Evolutionary conservation across 2,113 vertebrate species (phyloP).

Genomic region (Siniperca chuatsi): DNA sequence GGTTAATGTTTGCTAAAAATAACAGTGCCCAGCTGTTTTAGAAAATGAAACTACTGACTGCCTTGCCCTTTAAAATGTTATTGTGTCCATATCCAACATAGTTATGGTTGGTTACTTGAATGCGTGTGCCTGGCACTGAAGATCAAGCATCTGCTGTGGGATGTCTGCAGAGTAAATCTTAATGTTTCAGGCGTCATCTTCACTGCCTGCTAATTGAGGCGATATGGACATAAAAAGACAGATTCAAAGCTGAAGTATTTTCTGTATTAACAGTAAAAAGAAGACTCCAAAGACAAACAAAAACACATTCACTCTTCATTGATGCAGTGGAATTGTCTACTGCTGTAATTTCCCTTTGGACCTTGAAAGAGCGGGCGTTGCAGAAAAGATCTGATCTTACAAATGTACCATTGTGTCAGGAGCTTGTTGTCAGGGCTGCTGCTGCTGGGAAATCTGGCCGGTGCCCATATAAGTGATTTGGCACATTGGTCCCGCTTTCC

Average conservation of each 20-base stretch:
- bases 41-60: not conserved
- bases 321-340: conserved; percentile 28
- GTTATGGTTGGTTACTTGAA: not conserved
- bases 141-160: conserved; percentile 25
- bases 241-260: conserved; percentile 2
- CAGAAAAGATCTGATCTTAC: conserved; percentile 54
- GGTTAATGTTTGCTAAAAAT: not conserved
- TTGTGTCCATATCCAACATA: not conserved
- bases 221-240: not conserved
- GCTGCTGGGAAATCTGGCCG: conserved; percentile 35
- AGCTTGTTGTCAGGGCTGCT: conserved; percentile 42
- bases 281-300: conserved; percentile 18
- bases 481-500: conserved; percentile 41
- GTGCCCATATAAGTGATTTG: conserved; percentile 52
- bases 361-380: conserved; percentile 21
- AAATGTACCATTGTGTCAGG: conserved; percentile 46
- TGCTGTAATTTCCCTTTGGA: conserved; percentile 31
- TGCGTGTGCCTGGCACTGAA: conserved; percentile 9
- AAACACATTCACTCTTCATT: conserved; percentile 27
- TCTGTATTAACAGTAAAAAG: conserved; percentile 19
- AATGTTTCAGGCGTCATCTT: not conserved
- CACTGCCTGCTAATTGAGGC: conserved; percentile 5
- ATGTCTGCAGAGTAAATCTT: conserved; percentile 22
- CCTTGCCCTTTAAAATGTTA: not conserved
- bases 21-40: not conserved